Percentiles rank a stretch among this genome's conserved stretches.
Evolutionary conservation across 2,113 vertebrate species (phyloP).

Genomic region (Nothocercus julius): DNA sequence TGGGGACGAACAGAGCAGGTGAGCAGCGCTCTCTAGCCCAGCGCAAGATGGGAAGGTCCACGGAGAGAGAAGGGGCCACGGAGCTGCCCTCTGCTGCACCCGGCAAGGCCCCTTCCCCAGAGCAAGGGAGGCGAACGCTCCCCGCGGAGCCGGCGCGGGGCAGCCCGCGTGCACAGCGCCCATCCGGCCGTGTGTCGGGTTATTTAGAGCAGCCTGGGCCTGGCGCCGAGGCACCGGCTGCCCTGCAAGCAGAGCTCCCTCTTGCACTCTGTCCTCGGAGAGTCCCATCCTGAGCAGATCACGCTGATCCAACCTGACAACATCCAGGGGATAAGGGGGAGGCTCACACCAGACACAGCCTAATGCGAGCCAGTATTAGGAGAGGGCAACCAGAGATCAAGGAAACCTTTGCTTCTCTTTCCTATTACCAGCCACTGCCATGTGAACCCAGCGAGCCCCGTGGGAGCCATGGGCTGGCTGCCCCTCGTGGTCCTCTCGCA

Average conservation of each 20-base stretch:
- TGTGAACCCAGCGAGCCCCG: background rate
- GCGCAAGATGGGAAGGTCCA: rapidly evolving
- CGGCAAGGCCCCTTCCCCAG: background rate
- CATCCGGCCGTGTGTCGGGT: background rate
- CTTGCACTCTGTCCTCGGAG: conserved; percentile 54
- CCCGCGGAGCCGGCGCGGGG: background rate
- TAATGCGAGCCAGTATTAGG: conserved; percentile 27
- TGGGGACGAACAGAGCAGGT: background rate
- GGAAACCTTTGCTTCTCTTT: background rate
- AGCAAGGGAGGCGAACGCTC: background rate
- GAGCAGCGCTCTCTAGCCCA: rapidly evolving
- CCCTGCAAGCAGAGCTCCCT: conserved; percentile 21
- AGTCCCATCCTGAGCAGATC: conserved; percentile 67
- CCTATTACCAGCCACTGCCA: background rate
- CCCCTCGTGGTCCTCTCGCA: rapidly evolving
- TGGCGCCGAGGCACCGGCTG: too few species aligned
- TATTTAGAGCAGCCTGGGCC: conserved; percentile 19
- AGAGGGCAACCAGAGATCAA: conserved; percentile 61
- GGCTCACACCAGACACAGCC: conserved; percentile 45
- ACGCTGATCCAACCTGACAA: conserved; percentile 73
- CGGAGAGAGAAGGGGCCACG: background rate
- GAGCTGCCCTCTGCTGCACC: background rate
- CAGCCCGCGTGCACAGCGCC: background rate
- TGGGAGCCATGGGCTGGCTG: rapidly evolving
- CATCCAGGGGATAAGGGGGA: conserved; percentile 53